phyloP scores from a whole-genome alignment of 2,113 vertebrate genomes.

The Protobothrops mucrosquamatus region DNA sequence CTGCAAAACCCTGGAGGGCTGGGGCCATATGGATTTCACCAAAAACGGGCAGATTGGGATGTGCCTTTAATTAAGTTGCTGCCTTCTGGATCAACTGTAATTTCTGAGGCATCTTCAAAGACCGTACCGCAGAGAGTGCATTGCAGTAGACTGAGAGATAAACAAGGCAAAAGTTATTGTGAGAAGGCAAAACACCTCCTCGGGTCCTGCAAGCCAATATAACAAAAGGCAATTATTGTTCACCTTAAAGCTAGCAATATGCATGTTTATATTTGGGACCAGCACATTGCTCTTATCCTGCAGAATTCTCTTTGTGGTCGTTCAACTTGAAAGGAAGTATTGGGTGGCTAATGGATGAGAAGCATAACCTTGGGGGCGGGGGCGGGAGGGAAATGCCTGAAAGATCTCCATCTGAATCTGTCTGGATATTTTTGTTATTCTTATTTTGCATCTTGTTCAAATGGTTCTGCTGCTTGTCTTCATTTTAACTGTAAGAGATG shows the following conservation, averaged over 20 bases:
- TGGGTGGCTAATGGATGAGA: background rate
- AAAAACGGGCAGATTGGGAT: background rate
- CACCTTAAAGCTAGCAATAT: background rate
- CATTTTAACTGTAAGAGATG: background rate
- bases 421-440: background rate
- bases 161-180: background rate
- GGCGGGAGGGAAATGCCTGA: background rate
- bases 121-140: background rate
- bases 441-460: background rate
- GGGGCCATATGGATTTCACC: background rate
- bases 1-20: background rate
- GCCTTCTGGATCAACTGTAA: background rate
- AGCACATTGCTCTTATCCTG: background rate
- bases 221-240: background rate
- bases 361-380: background rate
- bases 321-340: background rate
- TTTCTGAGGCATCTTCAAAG: background rate
- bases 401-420: background rate
- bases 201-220: background rate
- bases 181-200: background rate
- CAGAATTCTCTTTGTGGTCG: background rate
- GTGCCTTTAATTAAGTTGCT: background rate
- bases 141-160: background rate
- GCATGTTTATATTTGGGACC: background rate
- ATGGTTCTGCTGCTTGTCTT: background rate